Conservation (phyloP, 2,888 invertebrate genomes). For the Helicoverpa assulta region DNA sequence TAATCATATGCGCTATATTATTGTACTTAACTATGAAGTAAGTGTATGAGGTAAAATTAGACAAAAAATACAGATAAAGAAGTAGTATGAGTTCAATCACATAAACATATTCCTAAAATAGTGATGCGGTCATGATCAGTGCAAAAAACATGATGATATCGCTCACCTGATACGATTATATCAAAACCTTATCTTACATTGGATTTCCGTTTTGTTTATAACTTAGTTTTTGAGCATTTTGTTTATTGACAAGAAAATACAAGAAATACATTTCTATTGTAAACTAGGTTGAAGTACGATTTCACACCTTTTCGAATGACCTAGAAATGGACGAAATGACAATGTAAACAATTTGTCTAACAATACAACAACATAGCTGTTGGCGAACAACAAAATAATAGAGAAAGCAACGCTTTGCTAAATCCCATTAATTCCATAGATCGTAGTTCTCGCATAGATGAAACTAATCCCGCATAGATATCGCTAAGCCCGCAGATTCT, state of each 20-base stretch:
- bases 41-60: no score
- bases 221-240: not conserved
- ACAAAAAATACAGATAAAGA: no score
- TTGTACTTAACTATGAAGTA: no score
- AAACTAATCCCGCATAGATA: constrained; percentile 54
- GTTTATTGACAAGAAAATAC: not conserved
- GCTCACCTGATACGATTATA: constrained; percentile 9
- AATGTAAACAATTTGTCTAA: constrained; percentile 44
- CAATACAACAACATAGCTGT: constrained; percentile 8
- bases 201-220: constrained; percentile 1
- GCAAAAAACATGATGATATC: not conserved
- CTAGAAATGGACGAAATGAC: constrained; percentile 13
- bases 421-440: constrained; percentile 33
- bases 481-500: constrained; percentile 70
- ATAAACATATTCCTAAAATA: not conserved
- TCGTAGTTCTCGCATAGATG: constrained; percentile 45
- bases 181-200: constrained; percentile 18
- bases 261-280: not conserved
- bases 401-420: constrained; percentile 12
- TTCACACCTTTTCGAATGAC: not conserved
- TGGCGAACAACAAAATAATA: constrained; percentile 34
- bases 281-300: not conserved
- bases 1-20: no score
- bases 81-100: not conserved
- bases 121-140: constrained; percentile 2